Conservation (phyloP, 2,888 invertebrate genomes). For the Lepeophtheirus nordmannii region DNA sequence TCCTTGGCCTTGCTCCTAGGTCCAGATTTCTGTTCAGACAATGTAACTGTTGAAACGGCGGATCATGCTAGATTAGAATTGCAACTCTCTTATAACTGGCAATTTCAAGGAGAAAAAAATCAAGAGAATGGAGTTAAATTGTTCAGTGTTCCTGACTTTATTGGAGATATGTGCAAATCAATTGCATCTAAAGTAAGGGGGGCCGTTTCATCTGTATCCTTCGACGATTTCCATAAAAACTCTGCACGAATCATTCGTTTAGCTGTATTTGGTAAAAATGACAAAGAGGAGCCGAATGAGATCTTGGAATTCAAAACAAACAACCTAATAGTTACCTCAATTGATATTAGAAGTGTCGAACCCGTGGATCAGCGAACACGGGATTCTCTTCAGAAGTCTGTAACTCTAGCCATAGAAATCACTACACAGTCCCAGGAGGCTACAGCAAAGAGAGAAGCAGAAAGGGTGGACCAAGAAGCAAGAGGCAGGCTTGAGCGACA, state of each 20-base stretch:
- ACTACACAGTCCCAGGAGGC: conserved; percentile 42
- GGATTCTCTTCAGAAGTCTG: conserved; percentile 39
- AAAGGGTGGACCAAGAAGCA: conserved; percentile 39
- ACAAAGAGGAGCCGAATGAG: conserved; percentile 35
- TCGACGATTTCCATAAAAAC: conserved; percentile 42
- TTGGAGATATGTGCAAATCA: conserved; percentile 41
- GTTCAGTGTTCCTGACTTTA: conserved; percentile 41
- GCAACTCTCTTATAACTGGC: conserved; percentile 41
- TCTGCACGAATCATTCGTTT: conserved; percentile 38
- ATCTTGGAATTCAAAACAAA: conserved; percentile 37
- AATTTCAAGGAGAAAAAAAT: conserved; percentile 34
- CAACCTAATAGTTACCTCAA: conserved; percentile 37
- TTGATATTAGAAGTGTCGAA: conserved; percentile 41
- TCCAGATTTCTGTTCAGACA: conserved; percentile 40
- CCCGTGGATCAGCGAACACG: conserved; percentile 40
- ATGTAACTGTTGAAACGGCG: conserved; percentile 39
- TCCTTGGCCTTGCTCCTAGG: conserved; percentile 38
- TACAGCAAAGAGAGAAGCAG: conserved; percentile 39
- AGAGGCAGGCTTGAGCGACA: conserved; percentile 38
- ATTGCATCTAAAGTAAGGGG: conserved; percentile 39
- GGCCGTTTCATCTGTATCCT: conserved; percentile 37
- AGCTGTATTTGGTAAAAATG: conserved; percentile 39
- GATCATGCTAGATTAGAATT: conserved; percentile 40
- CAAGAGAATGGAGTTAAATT: conserved; percentile 34
- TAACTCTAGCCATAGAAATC: conserved; percentile 41